Evolutionary conservation across 2,113 vertebrate genomes (phyloP), one percentile per base, ranked within the genome.

Genomic region (Empidonax alnorum): DNA sequence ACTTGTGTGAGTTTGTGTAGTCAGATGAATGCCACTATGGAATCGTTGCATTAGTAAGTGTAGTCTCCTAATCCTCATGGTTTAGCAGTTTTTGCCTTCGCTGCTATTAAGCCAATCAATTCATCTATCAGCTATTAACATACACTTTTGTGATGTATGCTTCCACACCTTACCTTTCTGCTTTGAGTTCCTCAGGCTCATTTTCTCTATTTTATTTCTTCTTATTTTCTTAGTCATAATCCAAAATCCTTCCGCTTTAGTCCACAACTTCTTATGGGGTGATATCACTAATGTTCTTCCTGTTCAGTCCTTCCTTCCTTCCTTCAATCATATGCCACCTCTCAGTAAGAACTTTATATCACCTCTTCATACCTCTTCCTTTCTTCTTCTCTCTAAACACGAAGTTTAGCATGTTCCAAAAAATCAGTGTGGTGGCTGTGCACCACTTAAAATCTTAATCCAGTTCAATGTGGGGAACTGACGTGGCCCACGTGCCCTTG

Each of bases 391-490:
- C 4, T 9, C 53, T 15, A 52, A 52, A 16, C 50, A 8, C 7
- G 2, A 92, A 42, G 30, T 24, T 27, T 31, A 74, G 10, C 9
- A 12, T 1, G 0, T 66, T 89, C 47, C 59, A 89, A 52, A 79
- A 84, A 71, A 61, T 10, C 19, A 31, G 1, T 10, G 18, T n/a
- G 19, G 24, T 37, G 18, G 28, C 5, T 3, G 3, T 46, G 12
- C 6, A 35, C 21, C 8, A 22, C 24, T 47, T 76, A 44, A 86
- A 71, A 42, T 71, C 39, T 37, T 47, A 19, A 41, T 59, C n/a
- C 8, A 47, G 0, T 30, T 37, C 41, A 39, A 1, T 2, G 0
- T 4, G 35, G 27, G 9, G 27, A 85, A 28, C 12, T 14, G 7
- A 23, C n/a, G 15, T 13, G 6, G 20, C 47, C 24, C n/a, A 3